A percentile compares a stretch with the other conserved stretches of the same genome.
phyloP scores from a whole-genome alignment of 2,113 vertebrate genomes.

The Protobothrops mucrosquamatus region DNA sequence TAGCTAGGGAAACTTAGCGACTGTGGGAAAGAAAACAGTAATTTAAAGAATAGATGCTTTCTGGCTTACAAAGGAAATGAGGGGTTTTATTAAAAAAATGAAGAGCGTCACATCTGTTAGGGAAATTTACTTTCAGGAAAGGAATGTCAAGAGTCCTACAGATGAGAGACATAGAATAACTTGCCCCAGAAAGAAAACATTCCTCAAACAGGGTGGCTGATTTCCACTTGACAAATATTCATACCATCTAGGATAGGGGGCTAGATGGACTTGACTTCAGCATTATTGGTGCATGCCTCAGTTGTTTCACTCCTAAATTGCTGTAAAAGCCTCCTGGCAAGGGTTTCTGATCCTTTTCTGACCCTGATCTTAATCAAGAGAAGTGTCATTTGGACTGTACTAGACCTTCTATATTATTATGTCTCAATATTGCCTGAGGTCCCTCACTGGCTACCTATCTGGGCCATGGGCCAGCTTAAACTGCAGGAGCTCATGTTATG shows the following conservation, averaged over 20 bases:
- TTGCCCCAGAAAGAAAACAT: not conserved
- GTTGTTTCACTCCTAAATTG: not conserved
- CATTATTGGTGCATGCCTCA: not conserved
- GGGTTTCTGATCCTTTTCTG: not conserved
- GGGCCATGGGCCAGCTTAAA: not conserved
- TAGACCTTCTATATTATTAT: not conserved
- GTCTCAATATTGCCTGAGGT: not conserved
- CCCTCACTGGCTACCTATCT: not conserved
- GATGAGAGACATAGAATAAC: not conserved
- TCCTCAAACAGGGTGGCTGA: not conserved
- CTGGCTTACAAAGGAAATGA: slow-evolving; percentile 40
- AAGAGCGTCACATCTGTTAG: not conserved
- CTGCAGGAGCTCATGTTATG: not conserved
- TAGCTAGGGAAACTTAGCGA: not conserved
- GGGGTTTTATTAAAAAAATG: slow-evolving; percentile 40
- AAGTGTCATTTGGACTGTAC: not conserved
- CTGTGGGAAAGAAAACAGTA: not conserved
- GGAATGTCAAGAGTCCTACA: not conserved
- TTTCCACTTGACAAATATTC: not conserved
- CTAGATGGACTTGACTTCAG: not conserved
- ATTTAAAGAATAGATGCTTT: slow-evolving; percentile 11
- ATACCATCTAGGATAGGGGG: not conserved
- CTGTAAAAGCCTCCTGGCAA: not conserved
- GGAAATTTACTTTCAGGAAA: not conserved
- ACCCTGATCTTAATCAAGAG: not conserved